Conservation (phyloP, 1,140 invertebrate species). For the Hetaerina americana region DNA sequence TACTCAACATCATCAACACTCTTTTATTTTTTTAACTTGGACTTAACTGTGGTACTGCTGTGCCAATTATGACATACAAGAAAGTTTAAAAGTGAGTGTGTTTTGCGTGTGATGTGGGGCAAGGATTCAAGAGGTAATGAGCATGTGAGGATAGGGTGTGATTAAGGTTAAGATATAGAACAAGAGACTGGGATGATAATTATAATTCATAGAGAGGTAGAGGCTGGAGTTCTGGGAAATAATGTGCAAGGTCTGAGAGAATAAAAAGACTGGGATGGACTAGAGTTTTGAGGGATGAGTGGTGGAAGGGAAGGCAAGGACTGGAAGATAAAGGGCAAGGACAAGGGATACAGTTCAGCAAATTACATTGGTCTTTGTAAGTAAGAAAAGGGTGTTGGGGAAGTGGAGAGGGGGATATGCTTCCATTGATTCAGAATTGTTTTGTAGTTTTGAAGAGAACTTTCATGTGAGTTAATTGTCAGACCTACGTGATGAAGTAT, state of each 20-base stretch:
- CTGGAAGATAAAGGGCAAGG: too few relatives aligned
- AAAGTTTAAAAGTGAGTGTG: conserved; percentile 2
- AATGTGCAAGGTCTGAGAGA: too few relatives aligned
- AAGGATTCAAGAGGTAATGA: too few relatives aligned
- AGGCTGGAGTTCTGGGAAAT: too few relatives aligned
- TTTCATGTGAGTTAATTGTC: not conserved
- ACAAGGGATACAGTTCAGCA: too few relatives aligned
- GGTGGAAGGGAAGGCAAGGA: too few relatives aligned
- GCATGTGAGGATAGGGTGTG: too few relatives aligned
- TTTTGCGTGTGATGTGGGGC: not conserved
- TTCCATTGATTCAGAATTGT: not conserved
- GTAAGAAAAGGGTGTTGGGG: not conserved
- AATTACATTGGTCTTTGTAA: too few relatives aligned
- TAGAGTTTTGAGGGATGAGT: too few relatives aligned
- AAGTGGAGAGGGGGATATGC: not conserved
- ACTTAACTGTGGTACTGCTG: not conserved
- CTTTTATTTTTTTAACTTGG: not conserved
- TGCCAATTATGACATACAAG: conserved; percentile 5
- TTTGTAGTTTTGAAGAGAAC: not conserved
- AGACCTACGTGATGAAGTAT: not conserved
- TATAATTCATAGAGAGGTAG: too few relatives aligned
- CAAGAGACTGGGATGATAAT: too few relatives aligned
- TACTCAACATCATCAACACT: not conserved
- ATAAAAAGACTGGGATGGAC: not conserved
- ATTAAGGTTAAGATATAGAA: too few relatives aligned